Percentiles rank a stretch among this genome's conserved stretches.
Conservation (phyloP, 2,113 vertebrate species). For the Passer montanus region DNA sequence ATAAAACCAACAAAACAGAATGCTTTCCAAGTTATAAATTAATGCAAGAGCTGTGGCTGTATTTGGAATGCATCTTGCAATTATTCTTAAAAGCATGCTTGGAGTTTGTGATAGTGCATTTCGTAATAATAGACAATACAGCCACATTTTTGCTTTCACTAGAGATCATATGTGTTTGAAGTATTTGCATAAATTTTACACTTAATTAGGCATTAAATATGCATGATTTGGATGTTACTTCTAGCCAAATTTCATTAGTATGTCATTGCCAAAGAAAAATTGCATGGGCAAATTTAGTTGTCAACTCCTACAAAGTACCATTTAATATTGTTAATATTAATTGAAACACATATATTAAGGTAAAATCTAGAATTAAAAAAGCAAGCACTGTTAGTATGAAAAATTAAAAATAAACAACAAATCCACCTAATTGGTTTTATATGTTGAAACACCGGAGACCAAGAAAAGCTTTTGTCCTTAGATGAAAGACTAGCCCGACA, state of each 20-base stretch:
- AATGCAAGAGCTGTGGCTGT: not conserved
- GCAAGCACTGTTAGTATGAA: not conserved
- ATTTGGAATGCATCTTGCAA: not conserved
- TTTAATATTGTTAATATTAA: not conserved
- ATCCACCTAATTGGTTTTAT: not conserved
- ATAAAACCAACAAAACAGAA: not conserved
- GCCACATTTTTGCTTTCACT: not conserved
- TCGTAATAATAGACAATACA: not conserved
- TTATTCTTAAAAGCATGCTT: slow-evolving; percentile 22
- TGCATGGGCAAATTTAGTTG: not conserved
- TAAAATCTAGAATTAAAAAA: not conserved
- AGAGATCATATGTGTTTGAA: not conserved
- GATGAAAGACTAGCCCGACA: not conserved
- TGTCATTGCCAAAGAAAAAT: not conserved
- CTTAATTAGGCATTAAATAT: slow-evolving; percentile 50
- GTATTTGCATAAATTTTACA: slow-evolving; percentile 43
- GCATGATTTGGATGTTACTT: slow-evolving; percentile 15
- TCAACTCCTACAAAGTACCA: not conserved
- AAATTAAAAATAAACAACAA: not conserved
- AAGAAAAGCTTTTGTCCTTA: not conserved
- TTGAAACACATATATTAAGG: not conserved
- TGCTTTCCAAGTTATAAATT: not conserved
- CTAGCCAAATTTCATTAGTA: slow-evolving; percentile 4
- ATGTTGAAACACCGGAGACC: not conserved
- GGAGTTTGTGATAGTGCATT: not conserved